Percentiles rank a stretch among this genome's conserved stretches.
Evolutionary conservation across 2,797 vertebrate genomes (phyloP).

Genomic region (Pteropus rufus): DNA sequence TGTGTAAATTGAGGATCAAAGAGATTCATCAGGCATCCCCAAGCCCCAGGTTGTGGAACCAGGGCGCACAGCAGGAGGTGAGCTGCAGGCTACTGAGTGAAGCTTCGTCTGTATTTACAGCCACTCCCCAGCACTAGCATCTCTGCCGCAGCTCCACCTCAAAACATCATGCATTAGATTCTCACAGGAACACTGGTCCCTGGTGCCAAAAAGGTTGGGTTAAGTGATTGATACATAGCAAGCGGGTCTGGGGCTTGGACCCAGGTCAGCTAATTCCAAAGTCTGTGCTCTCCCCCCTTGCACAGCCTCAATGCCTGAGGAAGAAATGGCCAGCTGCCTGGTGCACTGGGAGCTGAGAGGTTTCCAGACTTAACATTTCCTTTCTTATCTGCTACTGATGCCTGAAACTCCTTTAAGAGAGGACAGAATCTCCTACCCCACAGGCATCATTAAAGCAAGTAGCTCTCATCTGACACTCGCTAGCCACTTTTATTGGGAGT

Average conservation of each 20-base stretch:
- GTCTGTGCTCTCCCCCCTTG: background rate
- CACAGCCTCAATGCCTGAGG: background rate
- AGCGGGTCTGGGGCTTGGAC: background rate
- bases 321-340: background rate
- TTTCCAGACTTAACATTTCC: background rate
- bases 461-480: background rate
- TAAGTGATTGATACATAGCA: background rate
- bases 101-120: too few species aligned
- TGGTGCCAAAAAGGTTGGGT: background rate
- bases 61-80: too few species aligned
- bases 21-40: background rate
- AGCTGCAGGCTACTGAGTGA: too few species aligned
- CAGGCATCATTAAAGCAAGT: background rate
- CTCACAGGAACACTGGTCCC: too few species aligned
- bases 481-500: background rate
- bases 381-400: background rate
- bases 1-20: background rate
- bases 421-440: background rate
- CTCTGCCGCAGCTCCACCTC: too few species aligned
- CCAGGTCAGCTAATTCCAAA: background rate
- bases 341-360: background rate
- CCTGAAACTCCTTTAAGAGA: background rate
- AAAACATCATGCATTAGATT: too few species aligned
- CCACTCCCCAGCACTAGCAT: too few species aligned
- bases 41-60: too few species aligned